Evolutionary conservation across 2,113 vertebrate genomes (phyloP).

Genomic region (Raphicerus campestris): DNA sequence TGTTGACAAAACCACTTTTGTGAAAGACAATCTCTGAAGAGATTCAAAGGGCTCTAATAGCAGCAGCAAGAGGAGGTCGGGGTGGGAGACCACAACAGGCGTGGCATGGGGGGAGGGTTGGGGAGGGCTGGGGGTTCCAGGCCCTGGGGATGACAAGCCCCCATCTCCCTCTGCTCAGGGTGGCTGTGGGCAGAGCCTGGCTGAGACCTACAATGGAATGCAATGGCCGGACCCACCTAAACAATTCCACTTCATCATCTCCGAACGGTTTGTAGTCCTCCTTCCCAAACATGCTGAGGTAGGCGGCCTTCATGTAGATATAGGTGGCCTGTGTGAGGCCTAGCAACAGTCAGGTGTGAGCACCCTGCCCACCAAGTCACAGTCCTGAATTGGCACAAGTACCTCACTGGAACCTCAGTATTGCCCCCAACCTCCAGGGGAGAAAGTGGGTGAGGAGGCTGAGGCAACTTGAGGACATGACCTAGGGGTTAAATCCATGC

Average conservation of each 20-base stretch:
- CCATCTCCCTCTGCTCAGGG: background rate
- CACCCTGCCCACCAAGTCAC: background rate
- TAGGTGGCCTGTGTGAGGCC: constrained; percentile 88
- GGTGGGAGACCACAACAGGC: background rate
- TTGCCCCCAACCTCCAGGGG: background rate
- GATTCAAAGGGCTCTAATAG: background rate
- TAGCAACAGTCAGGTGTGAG: background rate
- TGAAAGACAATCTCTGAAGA: background rate
- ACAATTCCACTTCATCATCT: constrained; percentile 88
- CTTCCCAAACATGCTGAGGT: constrained; percentile 94
- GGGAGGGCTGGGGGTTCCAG: background rate
- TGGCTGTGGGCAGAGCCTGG: background rate
- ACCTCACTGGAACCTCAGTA: background rate
- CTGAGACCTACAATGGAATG: background rate
- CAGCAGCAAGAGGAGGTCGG: background rate
- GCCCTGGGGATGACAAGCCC: background rate
- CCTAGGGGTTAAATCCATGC: background rate
- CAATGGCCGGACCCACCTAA: constrained; percentile 84
- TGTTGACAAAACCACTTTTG: background rate
- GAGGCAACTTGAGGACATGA: background rate
- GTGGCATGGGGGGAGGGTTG: background rate
- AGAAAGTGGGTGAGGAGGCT: background rate
- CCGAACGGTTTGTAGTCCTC: constrained; percentile 93
- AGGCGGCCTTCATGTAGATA: constrained; percentile 97
- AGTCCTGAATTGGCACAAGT: too few species aligned